Base-by-base conservation (phyloP, 1,140 invertebrate species). In the Cataglyphis hispanica region DNA sequence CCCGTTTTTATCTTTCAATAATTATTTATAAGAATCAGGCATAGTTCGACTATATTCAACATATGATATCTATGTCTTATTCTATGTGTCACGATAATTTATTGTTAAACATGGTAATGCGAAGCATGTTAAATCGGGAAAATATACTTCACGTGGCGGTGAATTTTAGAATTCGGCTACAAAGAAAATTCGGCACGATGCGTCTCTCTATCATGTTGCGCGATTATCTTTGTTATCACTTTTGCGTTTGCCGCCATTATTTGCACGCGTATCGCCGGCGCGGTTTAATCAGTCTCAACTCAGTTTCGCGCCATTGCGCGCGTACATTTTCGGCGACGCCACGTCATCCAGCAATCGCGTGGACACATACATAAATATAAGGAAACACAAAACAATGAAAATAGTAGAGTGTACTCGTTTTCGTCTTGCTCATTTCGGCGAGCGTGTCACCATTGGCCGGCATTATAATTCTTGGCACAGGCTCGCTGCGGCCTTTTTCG, bases 301-400 rank as follows among this genome's bases (percentile, higher is more conserved):
- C 10, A 50, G 66, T 16, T 27, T 67, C 43, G 22, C 43, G 13
- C 43, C 3, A 25, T 43, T 63, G 50, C 66, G 37, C 66, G 37
- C 22, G 34, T 22, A 25, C 50, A 72, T 60, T 81, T 60, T 58
- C 66, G n/a, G 25, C 66, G 34, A 53, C 8, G 46, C 40, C 76
- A 50, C 31, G 76, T 22, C 56, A 37, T 25, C 56, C 27, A 27
- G 37, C 11, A 7, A 16, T 19, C 6, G n/a, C 4, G 40, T 25
- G 16, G 6, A 25, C 37, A 7, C 34, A 8, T 22, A 22, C 11
- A 22, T n/a, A 67, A 58, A 80, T 25, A 31, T 40, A 43, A 81
- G 40, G 22, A 56, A 50, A 60, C 11, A 74, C 43, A 80, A 89
- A 87, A 87, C 86, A 87, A 89, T 85, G 75, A 50, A 50, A 50